phyloP scores from a whole-genome alignment of 2,113 vertebrate species.

The Philantomba maxwellii region DNA sequence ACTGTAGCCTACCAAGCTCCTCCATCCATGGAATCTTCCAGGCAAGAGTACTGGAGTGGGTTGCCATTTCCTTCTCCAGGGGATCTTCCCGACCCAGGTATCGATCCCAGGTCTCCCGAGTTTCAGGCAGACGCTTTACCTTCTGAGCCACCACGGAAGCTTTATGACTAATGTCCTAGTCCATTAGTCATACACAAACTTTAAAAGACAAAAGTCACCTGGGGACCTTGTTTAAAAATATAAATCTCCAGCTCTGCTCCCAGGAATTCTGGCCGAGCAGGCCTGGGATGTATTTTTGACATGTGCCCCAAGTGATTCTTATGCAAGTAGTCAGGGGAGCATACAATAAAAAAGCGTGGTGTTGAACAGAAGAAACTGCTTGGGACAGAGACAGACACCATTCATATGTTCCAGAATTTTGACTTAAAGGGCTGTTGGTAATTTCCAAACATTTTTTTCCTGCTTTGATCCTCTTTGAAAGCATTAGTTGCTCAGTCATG shows the following conservation, averaged over 20 bases:
- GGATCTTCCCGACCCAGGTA: background rate
- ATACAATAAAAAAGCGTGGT: background rate
- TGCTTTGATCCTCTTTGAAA: background rate
- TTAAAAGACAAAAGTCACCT: background rate
- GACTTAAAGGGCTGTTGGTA: background rate
- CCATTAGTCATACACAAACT: constrained; percentile 20
- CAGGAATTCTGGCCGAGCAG: background rate
- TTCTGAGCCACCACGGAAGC: background rate
- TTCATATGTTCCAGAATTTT: background rate
- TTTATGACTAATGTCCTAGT: background rate
- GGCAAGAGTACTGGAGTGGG: background rate
- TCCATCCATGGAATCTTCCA: background rate
- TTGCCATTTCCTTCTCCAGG: background rate
- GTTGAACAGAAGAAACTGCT: background rate
- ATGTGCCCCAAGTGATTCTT: background rate
- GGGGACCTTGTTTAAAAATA: constrained; percentile 12
- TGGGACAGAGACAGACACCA: background rate
- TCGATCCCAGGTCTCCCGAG: fast-evolving
- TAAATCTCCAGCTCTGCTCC: background rate
- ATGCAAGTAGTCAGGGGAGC: background rate
- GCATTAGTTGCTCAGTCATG: background rate
- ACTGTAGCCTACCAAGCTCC: background rate
- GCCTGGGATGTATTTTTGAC: background rate
- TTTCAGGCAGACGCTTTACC: background rate
- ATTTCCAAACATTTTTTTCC: background rate